phyloP scores from a whole-genome alignment of 23 tunicate genomes.

The Styela plicata region DNA sequence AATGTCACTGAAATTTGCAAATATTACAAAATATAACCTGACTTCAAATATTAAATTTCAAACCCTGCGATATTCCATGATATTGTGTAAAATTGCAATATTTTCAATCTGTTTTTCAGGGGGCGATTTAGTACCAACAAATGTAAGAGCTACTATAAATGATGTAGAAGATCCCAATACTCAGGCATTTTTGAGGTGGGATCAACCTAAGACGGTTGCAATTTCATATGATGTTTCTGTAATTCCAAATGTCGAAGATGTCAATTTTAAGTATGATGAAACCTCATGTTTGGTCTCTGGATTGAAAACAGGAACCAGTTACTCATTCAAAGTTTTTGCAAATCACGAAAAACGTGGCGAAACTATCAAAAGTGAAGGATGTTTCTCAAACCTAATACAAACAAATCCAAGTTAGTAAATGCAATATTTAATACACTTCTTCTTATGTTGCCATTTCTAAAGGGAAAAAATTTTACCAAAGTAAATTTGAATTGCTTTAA shows the following conservation, averaged over 20 bases:
- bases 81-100: too few species aligned
- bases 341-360: neutral
- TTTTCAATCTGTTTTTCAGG: too few species aligned
- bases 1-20: too few species aligned
- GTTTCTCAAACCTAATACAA: neutral
- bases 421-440: neutral
- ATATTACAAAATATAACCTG: too few species aligned
- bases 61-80: too few species aligned
- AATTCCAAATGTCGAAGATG: neutral
- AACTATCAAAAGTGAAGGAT: neutral
- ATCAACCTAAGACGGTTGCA: neutral
- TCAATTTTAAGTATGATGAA: neutral
- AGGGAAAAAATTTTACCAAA: too few species aligned
- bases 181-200: neutral
- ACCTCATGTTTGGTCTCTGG: neutral
- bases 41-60: too few species aligned
- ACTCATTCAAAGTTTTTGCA: neutral
- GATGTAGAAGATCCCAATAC: conserved; percentile 1
- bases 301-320: neutral
- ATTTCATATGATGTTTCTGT: neutral
- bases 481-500: too few species aligned
- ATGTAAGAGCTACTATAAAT: conserved; percentile 5
- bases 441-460: too few species aligned
- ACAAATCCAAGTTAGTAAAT: neutral
- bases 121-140: conserved; percentile 1